A percentile compares a stretch with the other conserved stretches of the same genome.
These are phyloP conservation scores for Pyrocephalus nanus DNA, from an alignment of 2,797 vertebrate genomes.

Conservation along the genomic window DNA sequence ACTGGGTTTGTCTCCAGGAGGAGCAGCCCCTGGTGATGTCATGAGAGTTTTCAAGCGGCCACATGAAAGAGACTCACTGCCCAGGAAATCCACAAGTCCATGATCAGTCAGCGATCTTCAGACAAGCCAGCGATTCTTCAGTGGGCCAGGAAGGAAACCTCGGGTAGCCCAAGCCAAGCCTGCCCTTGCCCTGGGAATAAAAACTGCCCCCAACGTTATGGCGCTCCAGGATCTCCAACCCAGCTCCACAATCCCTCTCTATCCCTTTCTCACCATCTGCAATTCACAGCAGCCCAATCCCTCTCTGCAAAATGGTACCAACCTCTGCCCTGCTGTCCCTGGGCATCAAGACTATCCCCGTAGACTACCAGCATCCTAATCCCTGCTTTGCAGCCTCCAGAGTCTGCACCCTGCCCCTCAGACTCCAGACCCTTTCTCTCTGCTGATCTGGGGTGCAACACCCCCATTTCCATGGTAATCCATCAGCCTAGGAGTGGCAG, in stretches of 20 bases:
- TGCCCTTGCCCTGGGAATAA: background rate
- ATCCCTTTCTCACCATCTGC: background rate
- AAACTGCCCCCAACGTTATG: background rate
- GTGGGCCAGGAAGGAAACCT: conserved; percentile 14
- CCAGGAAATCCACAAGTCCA: conserved; percentile 57
- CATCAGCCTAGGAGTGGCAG: background rate
- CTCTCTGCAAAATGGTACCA: background rate
- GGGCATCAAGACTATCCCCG: background rate
- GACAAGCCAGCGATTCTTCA: conserved; percentile 54
- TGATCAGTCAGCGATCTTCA: background rate
- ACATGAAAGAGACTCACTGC: conserved; percentile 53
- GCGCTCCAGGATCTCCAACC: background rate
- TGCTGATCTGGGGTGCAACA: background rate
- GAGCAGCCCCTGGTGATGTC: conserved; percentile 58
- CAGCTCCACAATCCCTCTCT: background rate
- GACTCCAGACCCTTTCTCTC: background rate
- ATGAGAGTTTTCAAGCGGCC: conserved; percentile 53
- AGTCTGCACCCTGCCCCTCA: background rate
- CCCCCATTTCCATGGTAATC: background rate
- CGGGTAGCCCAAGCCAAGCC: background rate
- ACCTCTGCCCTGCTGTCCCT: background rate
- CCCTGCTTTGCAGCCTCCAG: background rate
- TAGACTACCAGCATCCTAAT: background rate
- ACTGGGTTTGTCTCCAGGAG: conserved; percentile 13
- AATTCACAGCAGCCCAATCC: background rate